Percentiles rank a stretch among this genome's conserved stretches.
Conservation (phyloP, 2,113 vertebrate genomes). For the Hippoglossus stenolepis region DNA sequence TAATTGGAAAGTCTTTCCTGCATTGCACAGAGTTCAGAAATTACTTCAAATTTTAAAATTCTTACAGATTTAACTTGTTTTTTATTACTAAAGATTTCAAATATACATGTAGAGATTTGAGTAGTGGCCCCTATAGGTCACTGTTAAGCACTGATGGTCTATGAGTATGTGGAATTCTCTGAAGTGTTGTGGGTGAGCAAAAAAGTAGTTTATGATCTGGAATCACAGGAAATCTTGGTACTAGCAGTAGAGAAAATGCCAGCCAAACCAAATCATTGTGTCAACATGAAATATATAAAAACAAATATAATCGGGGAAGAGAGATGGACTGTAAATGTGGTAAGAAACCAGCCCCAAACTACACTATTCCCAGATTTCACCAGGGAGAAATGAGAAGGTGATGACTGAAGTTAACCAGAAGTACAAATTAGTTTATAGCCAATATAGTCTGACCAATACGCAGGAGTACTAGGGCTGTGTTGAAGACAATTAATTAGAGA, state of each 20-base stretch:
- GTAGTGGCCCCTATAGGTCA: not conserved
- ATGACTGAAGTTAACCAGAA: too few species aligned
- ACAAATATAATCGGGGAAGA: constrained; percentile 1
- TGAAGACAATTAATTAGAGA: too few species aligned
- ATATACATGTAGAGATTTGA: not conserved
- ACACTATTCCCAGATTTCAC: not conserved
- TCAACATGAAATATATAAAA: not conserved
- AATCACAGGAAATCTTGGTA: constrained; percentile 39
- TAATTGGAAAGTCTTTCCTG: not conserved
- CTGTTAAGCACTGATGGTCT: not conserved
- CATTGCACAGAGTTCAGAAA: not conserved
- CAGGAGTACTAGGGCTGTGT: too few species aligned
- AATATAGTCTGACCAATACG: too few species aligned
- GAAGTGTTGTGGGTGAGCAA: constrained; percentile 1
- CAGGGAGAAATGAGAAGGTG: constrained; percentile 1
- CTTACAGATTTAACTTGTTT: too few species aligned
- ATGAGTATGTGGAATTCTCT: not conserved
- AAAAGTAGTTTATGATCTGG: constrained; percentile 13
- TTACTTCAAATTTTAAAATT: too few species aligned
- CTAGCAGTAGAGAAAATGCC: not conserved
- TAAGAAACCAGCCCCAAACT: not conserved
- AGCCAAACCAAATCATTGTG: constrained; percentile 8
- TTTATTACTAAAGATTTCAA: too few species aligned
- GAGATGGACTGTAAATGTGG: not conserved
- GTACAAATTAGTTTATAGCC: too few species aligned